Conservation (phyloP, 2,888 invertebrate genomes). For the Latrodectus elegans region DNA sequence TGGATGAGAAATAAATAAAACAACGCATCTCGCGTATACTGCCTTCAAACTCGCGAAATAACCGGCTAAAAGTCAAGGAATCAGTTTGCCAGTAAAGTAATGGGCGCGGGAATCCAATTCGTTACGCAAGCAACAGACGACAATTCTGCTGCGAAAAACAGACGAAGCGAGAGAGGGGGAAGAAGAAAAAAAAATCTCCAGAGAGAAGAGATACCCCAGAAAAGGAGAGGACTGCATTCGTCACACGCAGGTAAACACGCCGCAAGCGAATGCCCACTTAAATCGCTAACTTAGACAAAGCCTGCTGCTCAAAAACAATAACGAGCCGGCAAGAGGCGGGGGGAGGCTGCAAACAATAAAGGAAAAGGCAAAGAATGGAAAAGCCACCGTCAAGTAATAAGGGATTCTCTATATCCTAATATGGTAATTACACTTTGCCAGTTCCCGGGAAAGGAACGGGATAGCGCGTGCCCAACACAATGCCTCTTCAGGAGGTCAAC, state of each 20-base stretch:
- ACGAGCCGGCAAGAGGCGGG: slow-evolving; percentile 16
- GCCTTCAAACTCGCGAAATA: too few species aligned
- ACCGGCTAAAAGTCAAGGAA: too few species aligned
- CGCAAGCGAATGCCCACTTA: slow-evolving; percentile 56
- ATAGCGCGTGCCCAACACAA: slow-evolving; percentile 57
- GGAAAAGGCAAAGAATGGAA: slow-evolving; percentile 35
- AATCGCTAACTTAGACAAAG: slow-evolving; percentile 18
- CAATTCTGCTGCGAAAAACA: not conserved
- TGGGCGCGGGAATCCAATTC: too few species aligned
- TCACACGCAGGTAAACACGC: slow-evolving; percentile 63
- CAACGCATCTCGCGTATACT: too few species aligned
- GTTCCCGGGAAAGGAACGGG: slow-evolving; percentile 6
- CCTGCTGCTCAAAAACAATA: slow-evolving; percentile 51
- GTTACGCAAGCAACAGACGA: not conserved
- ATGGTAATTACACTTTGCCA: slow-evolving; percentile 54
- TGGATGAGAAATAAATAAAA: too few species aligned
- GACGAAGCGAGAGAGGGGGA: not conserved
- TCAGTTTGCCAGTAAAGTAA: too few species aligned
- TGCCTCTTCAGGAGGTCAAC: slow-evolving; percentile 62
- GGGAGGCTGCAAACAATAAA: slow-evolving; percentile 14
- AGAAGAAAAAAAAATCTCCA: not conserved
- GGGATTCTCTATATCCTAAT: slow-evolving; percentile 49
- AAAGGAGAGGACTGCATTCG: slow-evolving; percentile 37
- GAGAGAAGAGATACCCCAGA: slow-evolving; percentile 1
- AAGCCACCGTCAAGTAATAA: slow-evolving; percentile 36